Conservation (phyloP, 2,797 vertebrate species). For the Adrianichthys oophorus region DNA sequence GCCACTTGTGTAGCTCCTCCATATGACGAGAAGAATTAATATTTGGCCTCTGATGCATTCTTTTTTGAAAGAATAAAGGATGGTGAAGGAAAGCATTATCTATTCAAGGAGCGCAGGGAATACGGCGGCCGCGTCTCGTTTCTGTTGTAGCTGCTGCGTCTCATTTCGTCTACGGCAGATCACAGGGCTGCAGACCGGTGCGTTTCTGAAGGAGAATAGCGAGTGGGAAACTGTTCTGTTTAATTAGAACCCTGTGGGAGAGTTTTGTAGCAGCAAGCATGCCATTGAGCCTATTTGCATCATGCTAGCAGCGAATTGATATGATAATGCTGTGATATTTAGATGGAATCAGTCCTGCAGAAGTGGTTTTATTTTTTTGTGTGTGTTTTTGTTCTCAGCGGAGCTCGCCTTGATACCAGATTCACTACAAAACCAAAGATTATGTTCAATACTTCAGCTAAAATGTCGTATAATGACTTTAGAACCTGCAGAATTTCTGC, state of each 20-base stretch:
- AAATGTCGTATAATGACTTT: slow-evolving; percentile 19
- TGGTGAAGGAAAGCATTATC: slow-evolving; percentile 83
- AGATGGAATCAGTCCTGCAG: slow-evolving; percentile 53
- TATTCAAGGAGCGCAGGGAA: slow-evolving; percentile 82
- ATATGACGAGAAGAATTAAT: slow-evolving; percentile 82
- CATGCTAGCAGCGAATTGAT: slow-evolving; percentile 73
- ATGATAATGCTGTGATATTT: slow-evolving; percentile 71
- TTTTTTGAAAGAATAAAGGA: slow-evolving; percentile 84
- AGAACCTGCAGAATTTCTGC: slow-evolving; percentile 23
- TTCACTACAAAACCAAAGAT: slow-evolving; percentile 4
- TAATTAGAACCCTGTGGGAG: slow-evolving; percentile 79
- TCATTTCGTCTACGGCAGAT: slow-evolving; percentile 83
- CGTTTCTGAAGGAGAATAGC: slow-evolving; percentile 68
- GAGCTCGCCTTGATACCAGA: slow-evolving; percentile 29
- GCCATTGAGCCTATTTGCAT: slow-evolving; percentile 78
- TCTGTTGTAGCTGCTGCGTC: slow-evolving; percentile 82
- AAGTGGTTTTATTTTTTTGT: slow-evolving; percentile 48
- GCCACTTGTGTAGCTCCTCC: slow-evolving; percentile 76
- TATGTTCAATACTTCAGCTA: not conserved
- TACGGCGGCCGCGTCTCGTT: slow-evolving; percentile 67
- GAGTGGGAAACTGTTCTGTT: slow-evolving; percentile 75
- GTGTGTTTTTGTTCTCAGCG: slow-evolving; percentile 16
- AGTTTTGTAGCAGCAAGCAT: slow-evolving; percentile 77
- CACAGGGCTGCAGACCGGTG: slow-evolving; percentile 74
- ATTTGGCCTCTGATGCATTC: slow-evolving; percentile 85